A percentile compares a stretch with the other conserved stretches of the same genome.
Evolutionary conservation across 2,888 invertebrate genomes (phyloP).

Genomic region (Petrolisthes cinctipes): DNA sequence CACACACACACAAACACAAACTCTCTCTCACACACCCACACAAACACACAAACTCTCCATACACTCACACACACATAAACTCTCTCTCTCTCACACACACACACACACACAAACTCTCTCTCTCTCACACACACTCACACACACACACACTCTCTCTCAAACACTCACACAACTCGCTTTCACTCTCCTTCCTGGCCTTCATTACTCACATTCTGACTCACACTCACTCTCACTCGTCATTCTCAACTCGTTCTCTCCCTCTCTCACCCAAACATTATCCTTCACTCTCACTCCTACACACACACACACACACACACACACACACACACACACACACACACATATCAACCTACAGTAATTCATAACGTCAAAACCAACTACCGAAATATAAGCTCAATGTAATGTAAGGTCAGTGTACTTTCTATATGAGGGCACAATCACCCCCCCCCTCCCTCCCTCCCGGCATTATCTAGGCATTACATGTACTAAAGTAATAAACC

Average conservation of each 20-base stretch:
- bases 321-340: constrained; percentile 14
- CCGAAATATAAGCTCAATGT: not conserved
- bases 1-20: not conserved
- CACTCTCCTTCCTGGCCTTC: not conserved
- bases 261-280: not conserved
- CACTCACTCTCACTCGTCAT: not conserved
- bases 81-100: too few relatives aligned
- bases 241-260: not conserved
- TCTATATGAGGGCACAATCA: not conserved
- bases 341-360: not conserved
- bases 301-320: constrained; percentile 21
- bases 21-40: not conserved
- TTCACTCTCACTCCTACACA: not conserved
- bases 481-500: too few relatives aligned
- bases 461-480: not conserved
- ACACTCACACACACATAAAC: not conserved
- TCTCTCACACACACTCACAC: too few relatives aligned
- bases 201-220: not conserved
- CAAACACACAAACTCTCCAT: constrained; percentile 1
- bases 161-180: not conserved
- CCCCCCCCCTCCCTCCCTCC: not conserved
- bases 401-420: not conserved
- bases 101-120: too few relatives aligned
- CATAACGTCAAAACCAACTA: not conserved
- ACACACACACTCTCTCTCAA: too few relatives aligned